Conservation (phyloP, 2,797 vertebrate genomes). For the Smutsia gigantea region DNA sequence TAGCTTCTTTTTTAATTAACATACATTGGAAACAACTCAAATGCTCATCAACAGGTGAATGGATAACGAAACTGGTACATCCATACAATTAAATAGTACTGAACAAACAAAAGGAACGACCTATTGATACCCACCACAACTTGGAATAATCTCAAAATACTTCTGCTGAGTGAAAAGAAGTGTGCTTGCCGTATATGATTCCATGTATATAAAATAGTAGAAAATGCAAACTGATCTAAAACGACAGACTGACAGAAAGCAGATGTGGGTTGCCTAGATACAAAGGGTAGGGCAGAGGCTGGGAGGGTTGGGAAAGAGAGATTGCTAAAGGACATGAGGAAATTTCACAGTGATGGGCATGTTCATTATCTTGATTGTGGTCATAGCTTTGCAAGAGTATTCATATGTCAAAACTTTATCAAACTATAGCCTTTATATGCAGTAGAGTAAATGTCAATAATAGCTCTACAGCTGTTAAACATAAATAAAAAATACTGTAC, state of each 20-base stretch:
- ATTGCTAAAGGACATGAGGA: rapidly evolving
- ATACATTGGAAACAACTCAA: neutral
- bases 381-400: neutral
- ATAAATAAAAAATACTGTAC: neutral
- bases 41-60: neutral
- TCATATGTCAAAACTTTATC: neutral
- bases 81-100: rapidly evolving
- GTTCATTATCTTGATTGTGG: neutral
- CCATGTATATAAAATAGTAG: neutral
- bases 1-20: neutral
- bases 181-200: neutral
- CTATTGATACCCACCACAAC: neutral
- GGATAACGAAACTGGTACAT: neutral
- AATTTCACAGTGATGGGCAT: rapidly evolving
- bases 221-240: neutral
- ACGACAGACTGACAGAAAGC: neutral
- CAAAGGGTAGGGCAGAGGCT: rapidly evolving
- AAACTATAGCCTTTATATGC: neutral
- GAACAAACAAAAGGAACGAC: neutral
- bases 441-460: neutral
- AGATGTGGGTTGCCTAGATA: neutral
- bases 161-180: no score
- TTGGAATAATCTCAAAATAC: neutral
- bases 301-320: neutral
- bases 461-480: neutral